Evolutionary conservation across 1,140 invertebrate genomes (phyloP), one percentile per base, ranked within the genome.

Genomic region (Neomicropteryx cornuta): DNA sequence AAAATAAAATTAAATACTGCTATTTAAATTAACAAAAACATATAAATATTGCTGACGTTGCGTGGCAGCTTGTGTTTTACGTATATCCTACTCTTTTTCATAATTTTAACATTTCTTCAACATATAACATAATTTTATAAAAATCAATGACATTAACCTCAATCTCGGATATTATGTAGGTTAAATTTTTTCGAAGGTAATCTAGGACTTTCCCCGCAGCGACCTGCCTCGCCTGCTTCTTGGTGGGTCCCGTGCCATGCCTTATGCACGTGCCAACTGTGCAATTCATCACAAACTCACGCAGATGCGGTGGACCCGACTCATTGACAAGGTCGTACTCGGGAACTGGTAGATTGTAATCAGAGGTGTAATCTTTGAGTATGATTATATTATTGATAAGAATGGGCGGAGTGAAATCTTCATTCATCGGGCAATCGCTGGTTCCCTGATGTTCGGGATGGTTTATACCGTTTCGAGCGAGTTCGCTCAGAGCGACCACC

Each of bases 261-360:
- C 70, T 68, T 47, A 62, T 61, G 50, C 73, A 69, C 36, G 70
- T 71, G 8, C 67, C 64, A 14, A 75, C 70, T 22, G 68, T 56
- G 51, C 81, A 83, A 16, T 71, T 57, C 43, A 79, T 71, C 11
- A 74, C 73, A 48, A 81, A 79, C 21, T 72, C 53, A 58, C 75
- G 72, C 11, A 72, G 73, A 53, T 80, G 77, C 6, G 81, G 72
- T 18, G 76, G 73, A 18, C 81, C 81, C 46, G 77, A 66, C 47
- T 82, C 77, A 17, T 58, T 61, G 5, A 62, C 49, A 18, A 69
- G 64, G 18, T 75, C 56, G 55, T 82, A 85, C 11, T 60, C 57
- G 3, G 80, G 80, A 3, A 68, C 65, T 13, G 68, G 60, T 41
- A 81, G 65, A 33, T 72, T 63, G 45, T 74, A 71, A 38, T 73